Evolutionary conservation across 2,113 vertebrate genomes (phyloP), one percentile per base, ranked within the genome.

Genomic region (Halichoeres trimaculatus): DNA sequence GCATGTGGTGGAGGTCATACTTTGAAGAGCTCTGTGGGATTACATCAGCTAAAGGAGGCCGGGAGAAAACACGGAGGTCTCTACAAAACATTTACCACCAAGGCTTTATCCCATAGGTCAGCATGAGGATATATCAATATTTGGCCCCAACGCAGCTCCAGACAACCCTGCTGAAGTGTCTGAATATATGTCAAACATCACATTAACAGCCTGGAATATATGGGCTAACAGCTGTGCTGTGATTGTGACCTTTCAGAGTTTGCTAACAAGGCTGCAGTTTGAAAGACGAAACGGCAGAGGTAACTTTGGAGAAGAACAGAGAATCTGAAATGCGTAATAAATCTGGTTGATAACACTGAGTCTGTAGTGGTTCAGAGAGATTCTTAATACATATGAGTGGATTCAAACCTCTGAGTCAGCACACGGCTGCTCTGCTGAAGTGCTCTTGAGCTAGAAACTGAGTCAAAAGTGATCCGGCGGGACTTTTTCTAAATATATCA

Each of bases 231-330:
- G 58, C 61, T 65, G 61, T 55, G 34, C 69, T 51, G 77, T 79
- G 77, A 24, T 23, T 60, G 5, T 85, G 75, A 88, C 86, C 80
- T 88, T 82, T 82, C 17, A 24, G 45, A 50, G 69, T 82, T 74
- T 72, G 62, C 78, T 75, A 87, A 85, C 80, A 81, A 82, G 75
- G 80, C 30, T 2, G 38, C 60, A 30, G 6, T 4, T 3, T 30
- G 30, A 30, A 30, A 30, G 30, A 4, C 30, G 6, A 6, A 70
- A 50, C 64, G 36, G 34, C 30, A 51, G 20, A 63, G n/a, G n/a
- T n/a, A 80, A 82, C 78, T 81, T 85, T 24, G 68, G 66, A 16
- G 64, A 48, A 67, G 78, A 78, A 65, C 30, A 26, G 30, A 36
- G 22, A 80, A 67, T 54, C 36, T 63, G 70, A 58, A 63, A 48